Evolutionary conservation across 2,113 vertebrate genomes (phyloP), one percentile per base, ranked within the genome.

Genomic region (Pelobates fuscus): DNA sequence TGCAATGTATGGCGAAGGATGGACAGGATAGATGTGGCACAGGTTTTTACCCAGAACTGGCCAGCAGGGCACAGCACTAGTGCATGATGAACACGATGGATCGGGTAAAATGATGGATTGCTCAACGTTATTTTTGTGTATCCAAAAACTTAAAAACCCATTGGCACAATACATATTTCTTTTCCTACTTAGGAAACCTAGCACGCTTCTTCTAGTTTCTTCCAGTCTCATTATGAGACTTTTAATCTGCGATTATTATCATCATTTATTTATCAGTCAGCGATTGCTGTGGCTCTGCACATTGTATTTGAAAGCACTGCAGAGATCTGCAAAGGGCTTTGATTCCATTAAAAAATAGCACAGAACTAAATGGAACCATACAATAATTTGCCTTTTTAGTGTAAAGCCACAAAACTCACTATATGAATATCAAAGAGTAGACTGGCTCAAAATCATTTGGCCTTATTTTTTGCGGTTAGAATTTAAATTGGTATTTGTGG

Each of bases 241-340:
- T 49, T 10, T 15, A 49, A 49, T 49, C 10, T 17, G 10, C 15
- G 44, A 11, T 49, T 49, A 49, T 1, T 49, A 49, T 49, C 44
- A 49, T 49, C 17, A 49, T 49, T 49, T 49, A 49, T 49, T 49
- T 49, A 49, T 49, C 44, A 49, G 44, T 49, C 44, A 49, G 44
- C 15, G 44, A 49, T 49, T 49, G 44, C 44, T 37, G 17, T 49
- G 12, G 44, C 44, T 49, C 11, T 49, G 15, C 44, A 49, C 17
- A 14, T 49, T 49, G 12, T 49, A 2, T 49, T 15, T 49, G 44
- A 49, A 49, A 14, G 17, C 44, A 49, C 44, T 17, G 44, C 12
- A 18, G 15, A 14, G 44, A 4, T 17, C 44, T 15, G 17, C 15
- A 14, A 49, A 49, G 44, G 17, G 44, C 15, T 18, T 14, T 18